Percentiles rank a stretch among this genome's conserved stretches.
Conservation (phyloP, 2,797 vertebrate genomes). For the Lithobates pipiens region DNA sequence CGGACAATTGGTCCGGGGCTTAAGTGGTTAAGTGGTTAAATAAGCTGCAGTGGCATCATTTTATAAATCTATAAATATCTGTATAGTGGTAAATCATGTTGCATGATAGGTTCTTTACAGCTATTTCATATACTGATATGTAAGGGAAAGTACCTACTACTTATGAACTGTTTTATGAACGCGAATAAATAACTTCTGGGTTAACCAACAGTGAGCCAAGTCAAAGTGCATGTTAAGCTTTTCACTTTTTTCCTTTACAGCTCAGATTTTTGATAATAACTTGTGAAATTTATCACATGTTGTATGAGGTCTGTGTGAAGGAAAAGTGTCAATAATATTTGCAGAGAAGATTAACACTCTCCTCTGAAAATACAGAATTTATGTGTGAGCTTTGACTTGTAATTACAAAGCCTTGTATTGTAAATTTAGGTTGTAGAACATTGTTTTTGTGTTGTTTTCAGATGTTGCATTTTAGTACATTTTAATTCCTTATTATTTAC, state of each 20-base stretch:
- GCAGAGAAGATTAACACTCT: constrained; percentile 13
- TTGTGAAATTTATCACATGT: constrained; percentile 31
- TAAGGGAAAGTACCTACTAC: neutral
- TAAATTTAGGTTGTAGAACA: too few species aligned
- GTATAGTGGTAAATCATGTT: too few species aligned
- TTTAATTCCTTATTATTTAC: too few species aligned
- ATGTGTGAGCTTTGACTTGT: constrained; percentile 3
- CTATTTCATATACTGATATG: too few species aligned
- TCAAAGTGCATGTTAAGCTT: neutral
- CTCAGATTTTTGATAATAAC: constrained; percentile 10
- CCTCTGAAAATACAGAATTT: neutral
- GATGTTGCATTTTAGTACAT: too few species aligned
- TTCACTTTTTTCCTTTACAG: constrained; percentile 2
- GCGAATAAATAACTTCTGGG: neutral
- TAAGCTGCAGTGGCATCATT: too few species aligned
- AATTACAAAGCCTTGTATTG: too few species aligned
- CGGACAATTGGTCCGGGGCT: too few species aligned
- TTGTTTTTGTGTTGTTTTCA: too few species aligned
- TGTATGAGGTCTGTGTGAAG: constrained; percentile 17
- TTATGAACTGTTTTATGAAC: neutral
- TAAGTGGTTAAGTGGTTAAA: too few species aligned
- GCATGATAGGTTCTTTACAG: too few species aligned
- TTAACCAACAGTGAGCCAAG: neutral
- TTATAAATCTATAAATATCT: too few species aligned
- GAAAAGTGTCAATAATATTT: constrained; percentile 33